phyloP scores from a whole-genome alignment of 1,140 invertebrate species.

The Pomacea maculata region DNA sequence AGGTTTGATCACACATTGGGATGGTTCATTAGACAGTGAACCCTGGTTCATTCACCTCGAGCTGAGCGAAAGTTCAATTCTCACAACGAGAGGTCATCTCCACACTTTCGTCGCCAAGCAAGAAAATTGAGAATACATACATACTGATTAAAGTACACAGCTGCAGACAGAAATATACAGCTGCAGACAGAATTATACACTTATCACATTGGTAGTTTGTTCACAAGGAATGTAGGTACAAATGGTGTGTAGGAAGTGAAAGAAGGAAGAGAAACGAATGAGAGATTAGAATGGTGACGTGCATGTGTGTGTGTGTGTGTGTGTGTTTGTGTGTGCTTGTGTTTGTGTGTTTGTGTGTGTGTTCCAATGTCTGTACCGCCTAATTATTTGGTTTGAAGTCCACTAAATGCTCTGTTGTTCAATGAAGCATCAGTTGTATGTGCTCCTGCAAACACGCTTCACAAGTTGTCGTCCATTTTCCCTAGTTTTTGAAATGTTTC shows the following conservation, averaged over 20 bases:
- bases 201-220: too few species aligned
- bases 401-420: too few species aligned
- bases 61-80: too few species aligned
- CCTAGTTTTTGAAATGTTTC: too few species aligned
- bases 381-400: too few species aligned
- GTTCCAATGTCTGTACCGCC: too few species aligned
- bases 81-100: not conserved
- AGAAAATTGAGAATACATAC: not conserved
- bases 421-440: not conserved
- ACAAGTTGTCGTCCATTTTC: too few species aligned
- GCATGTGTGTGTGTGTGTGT: not conserved
- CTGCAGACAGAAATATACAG: not conserved
- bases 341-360: constrained; percentile 9
- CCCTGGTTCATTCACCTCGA: too few species aligned
- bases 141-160: not conserved
- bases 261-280: not conserved
- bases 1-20: too few species aligned
- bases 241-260: not conserved
- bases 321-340: not conserved
- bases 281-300: not conserved
- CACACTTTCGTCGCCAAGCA: not conserved
- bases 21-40: too few species aligned
- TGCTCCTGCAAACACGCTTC: not conserved
- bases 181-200: not conserved
- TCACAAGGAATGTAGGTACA: not conserved